Evolutionary conservation across 2,888 invertebrate species (phyloP).

Genomic region (Cordilura impudica): DNA sequence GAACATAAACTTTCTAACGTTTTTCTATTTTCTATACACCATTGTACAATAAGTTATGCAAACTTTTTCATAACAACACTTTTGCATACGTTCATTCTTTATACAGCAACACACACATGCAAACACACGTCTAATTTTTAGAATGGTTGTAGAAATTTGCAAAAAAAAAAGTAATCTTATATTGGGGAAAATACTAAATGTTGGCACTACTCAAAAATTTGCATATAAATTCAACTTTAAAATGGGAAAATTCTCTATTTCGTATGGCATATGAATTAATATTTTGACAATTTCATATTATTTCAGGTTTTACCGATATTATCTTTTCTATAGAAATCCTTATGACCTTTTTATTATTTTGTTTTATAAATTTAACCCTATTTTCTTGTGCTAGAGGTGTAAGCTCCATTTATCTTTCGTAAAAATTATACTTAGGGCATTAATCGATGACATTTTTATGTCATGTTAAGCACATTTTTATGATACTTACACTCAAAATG

Average conservation of each 20-base stretch:
- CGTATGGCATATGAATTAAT: no score
- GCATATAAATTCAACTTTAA: no score
- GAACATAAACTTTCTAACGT: constrained; percentile 28
- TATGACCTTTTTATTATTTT: not conserved
- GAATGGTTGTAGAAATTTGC: constrained; percentile 11
- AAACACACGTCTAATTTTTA: constrained; percentile 18
- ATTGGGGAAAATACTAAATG: no score
- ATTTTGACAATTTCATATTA: not conserved
- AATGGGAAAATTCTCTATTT: no score
- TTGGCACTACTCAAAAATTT: no score
- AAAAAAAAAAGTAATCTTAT: not conserved
- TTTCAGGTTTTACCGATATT: not conserved
- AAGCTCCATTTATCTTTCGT: not conserved
- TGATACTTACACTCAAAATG: constrained; percentile 5
- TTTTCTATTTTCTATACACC: constrained; percentile 49
- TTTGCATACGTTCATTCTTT: constrained; percentile 41
- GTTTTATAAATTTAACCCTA: not conserved
- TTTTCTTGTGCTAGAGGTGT: no score
- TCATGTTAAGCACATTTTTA: constrained; percentile 27
- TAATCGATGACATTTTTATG: constrained; percentile 46
- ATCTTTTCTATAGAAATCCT: not conserved
- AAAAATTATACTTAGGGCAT: not conserved
- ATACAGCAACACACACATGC: no score
- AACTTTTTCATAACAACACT: constrained; percentile 37
- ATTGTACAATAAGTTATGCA: constrained; percentile 61